A percentile compares a stretch with the other conserved stretches of the same genome.
Evolutionary conservation across 2,113 vertebrate species (phyloP).

Genomic region (Varanus komodoensis): DNA sequence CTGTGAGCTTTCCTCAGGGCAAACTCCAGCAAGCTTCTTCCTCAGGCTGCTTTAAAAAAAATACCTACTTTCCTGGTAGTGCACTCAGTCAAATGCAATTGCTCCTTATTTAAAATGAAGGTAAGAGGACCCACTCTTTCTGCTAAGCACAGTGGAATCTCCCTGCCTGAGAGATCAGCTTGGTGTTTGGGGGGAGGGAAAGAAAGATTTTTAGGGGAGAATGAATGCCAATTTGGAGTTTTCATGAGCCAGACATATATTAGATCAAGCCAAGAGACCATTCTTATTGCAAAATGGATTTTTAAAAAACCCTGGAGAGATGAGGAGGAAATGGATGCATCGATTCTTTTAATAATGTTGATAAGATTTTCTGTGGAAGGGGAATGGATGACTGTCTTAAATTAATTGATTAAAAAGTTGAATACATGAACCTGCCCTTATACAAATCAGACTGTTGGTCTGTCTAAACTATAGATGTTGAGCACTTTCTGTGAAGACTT

Average conservation of each 20-base stretch:
- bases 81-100: neutral
- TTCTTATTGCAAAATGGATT: constrained; percentile 37
- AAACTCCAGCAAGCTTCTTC: neutral
- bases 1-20: neutral
- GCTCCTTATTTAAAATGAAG: neutral
- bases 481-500: neutral
- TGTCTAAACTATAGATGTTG: neutral
- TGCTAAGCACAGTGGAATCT: neutral
- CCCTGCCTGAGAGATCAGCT: neutral
- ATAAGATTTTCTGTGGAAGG: constrained; percentile 25
- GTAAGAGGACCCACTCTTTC: neutral
- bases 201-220: neutral
- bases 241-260: constrained; percentile 24
- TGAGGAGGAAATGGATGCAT: constrained; percentile 37
- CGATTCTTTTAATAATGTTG: constrained; percentile 45
- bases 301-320: constrained; percentile 37
- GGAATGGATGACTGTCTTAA: constrained; percentile 11
- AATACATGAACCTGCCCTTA: constrained; percentile 12
- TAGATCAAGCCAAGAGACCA: constrained; percentile 20
- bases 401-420: constrained; percentile 29
- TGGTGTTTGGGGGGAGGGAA: neutral
- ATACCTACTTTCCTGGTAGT: neutral
- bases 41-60: neutral
- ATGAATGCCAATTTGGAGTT: constrained; percentile 16
- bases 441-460: neutral